Base-by-base conservation (phyloP, 2,888 invertebrate species). In the Pseudoips prasinana region DNA sequence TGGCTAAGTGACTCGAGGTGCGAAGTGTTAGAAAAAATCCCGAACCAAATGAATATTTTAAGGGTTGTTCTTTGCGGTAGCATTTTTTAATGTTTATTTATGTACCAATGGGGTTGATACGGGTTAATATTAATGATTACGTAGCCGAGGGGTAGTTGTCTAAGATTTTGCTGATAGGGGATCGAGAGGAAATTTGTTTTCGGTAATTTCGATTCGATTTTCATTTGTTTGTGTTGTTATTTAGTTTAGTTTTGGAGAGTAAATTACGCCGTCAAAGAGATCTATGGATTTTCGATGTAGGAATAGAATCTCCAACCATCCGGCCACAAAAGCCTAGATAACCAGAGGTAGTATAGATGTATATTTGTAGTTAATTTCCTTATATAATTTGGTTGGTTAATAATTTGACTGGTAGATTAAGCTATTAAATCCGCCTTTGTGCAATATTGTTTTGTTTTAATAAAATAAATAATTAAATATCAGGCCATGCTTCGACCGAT, bases 81-180 rank as follows among this genome's bases (percentile, higher is more conserved):
- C 45, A 29, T 54, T 51, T 46, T 57, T 54, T 58, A 57, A 58
- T 59, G 60, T 59, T 54, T 59, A 59, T 59, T 59, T 59, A 59
- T 59, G 51, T 54, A 11, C 40, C 39, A 38, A 47, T 54, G 37
- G 57, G 57, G 57, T 54, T 57, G 59, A 53, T 50, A 50, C 44
- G 53, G 53, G 56, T 58, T 58, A 58, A 58, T 58, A 58, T 58
- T 58, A 54, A 58, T 58, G 59, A 49, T 49, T 46, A 46, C 42
- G 34, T 30, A 39, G 28, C 42, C 18, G 44, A 40, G 46, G 56
- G 48, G 43, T 39, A 25, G 38, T 26, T 25, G 33, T 14, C 41
- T 25, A 37, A 41, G 36, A 43, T 49, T 50, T 43, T 42, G 46
- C 34, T 34, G 42, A 47, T 50, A 40, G 34, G 39, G 39, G 30